Conservation (phyloP, 2,797 vertebrate genomes). For the Channa striata region DNA sequence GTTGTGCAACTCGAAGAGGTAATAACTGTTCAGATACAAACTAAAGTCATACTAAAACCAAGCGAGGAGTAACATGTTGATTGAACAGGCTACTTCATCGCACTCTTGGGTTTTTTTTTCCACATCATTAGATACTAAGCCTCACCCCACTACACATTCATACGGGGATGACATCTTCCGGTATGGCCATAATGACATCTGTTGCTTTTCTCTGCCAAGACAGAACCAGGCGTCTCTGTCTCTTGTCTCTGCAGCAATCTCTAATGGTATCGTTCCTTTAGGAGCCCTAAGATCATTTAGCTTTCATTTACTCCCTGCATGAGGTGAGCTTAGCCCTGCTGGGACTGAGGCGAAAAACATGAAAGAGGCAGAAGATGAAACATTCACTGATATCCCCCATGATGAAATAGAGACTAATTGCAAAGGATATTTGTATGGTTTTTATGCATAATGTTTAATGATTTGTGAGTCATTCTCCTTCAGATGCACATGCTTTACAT, state of each 20-base stretch:
- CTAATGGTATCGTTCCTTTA: conserved; percentile 70
- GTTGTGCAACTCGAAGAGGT: conserved; percentile 26
- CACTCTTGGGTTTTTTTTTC: conserved; percentile 64
- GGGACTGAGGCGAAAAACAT: conserved; percentile 52
- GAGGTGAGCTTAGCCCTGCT: conserved; percentile 71
- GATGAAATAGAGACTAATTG: conserved; percentile 68
- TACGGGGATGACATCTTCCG: conserved; percentile 48
- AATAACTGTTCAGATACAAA: conserved; percentile 52
- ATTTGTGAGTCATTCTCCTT: conserved; percentile 36
- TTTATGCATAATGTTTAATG: conserved; percentile 54
- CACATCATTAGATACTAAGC: conserved; percentile 70
- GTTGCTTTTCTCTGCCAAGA: conserved; percentile 66
- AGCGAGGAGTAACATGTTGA: conserved; percentile 38
- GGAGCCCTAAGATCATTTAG: conserved; percentile 71
- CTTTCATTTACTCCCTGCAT: conserved; percentile 78
- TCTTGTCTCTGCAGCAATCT: conserved; percentile 61
- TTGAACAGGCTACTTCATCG: conserved; percentile 48
- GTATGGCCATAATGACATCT: conserved; percentile 67
- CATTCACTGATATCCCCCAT: conserved; percentile 53
- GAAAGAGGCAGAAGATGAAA: conserved; percentile 60
- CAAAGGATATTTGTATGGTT: conserved; percentile 59
- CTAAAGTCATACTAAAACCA: conserved; percentile 49
- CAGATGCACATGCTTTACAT: not conserved
- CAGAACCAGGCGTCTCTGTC: conserved; percentile 41
- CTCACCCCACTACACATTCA: conserved; percentile 45